Evolutionary conservation across 2,113 vertebrate species (phyloP).

Genomic region (Sitta europaea): DNA sequence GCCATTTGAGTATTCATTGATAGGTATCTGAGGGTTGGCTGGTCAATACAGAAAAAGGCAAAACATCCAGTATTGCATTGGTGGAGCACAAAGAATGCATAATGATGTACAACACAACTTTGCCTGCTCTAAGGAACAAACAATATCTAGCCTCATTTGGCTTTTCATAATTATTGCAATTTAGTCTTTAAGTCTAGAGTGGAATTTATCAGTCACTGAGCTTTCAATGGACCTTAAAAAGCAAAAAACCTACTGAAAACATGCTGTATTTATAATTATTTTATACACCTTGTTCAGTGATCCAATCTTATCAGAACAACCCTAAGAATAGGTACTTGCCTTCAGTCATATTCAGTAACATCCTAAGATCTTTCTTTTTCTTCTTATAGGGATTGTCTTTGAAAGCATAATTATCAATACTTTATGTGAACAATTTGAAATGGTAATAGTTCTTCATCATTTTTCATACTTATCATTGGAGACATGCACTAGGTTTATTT

Average conservation of each 20-base stretch:
- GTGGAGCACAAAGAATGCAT: background rate
- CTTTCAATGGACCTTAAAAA: background rate
- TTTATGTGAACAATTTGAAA: background rate
- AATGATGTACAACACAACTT: background rate
- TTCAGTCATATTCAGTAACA: background rate
- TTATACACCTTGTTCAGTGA: background rate
- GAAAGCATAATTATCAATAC: background rate
- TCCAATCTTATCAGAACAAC: background rate
- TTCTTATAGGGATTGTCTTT: background rate
- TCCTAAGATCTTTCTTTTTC: background rate
- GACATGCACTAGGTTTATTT: background rate
- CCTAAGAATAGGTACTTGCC: background rate
- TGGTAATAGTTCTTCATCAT: background rate
- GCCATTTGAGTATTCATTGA: background rate
- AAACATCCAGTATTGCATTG: background rate
- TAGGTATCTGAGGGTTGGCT: background rate
- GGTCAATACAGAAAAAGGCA: background rate
- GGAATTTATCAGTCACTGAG: background rate
- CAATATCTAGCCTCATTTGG: background rate
- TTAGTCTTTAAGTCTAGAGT: background rate
- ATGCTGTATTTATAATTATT: background rate
- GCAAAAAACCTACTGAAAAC: background rate
- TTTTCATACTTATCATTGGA: background rate
- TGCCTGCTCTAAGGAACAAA: background rate
- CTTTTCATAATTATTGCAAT: background rate